phyloP scores from a whole-genome alignment of 2,113 vertebrate genomes.

The Hoplias malabaricus region DNA sequence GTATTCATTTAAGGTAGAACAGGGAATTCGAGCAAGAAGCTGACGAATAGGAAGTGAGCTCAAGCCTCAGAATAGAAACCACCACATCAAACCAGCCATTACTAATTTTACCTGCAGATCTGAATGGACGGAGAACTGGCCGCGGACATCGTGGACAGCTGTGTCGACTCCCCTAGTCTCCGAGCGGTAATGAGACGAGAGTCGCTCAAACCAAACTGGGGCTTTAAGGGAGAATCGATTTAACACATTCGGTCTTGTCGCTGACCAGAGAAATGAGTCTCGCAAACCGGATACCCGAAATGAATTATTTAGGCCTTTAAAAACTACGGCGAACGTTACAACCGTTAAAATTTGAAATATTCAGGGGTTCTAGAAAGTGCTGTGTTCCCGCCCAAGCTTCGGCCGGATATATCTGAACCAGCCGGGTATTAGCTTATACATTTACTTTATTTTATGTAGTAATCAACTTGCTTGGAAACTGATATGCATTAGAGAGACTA shows the following conservation, averaged over 20 bases:
- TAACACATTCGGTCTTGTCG: not conserved
- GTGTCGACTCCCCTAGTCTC: slow-evolving; percentile 26
- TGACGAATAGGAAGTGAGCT: too few species aligned
- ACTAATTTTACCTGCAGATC: slow-evolving; percentile 80
- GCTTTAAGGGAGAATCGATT: slow-evolving; percentile 55
- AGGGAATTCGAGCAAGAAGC: too few species aligned
- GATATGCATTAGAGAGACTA: too few species aligned
- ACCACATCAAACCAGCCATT: not conserved
- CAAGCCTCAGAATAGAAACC: too few species aligned
- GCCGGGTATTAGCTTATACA: too few species aligned
- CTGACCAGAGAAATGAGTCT: not conserved
- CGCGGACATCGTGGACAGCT: slow-evolving; percentile 62
- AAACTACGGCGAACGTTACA: not conserved
- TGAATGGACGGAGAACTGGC: slow-evolving; percentile 71
- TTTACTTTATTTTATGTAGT: too few species aligned
- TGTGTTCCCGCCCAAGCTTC: too few species aligned
- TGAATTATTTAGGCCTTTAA: not conserved
- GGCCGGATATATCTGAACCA: too few species aligned
- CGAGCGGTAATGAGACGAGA: slow-evolving; percentile 20
- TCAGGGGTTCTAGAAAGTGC: not conserved
- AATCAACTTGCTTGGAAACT: too few species aligned
- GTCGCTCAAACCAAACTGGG: slow-evolving; percentile 47
- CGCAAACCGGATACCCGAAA: not conserved
- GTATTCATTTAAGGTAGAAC: too few species aligned
- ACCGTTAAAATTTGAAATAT: not conserved